Evolutionary conservation across 2,888 invertebrate species (phyloP).

Genomic region (Onchidella celtica): DNA sequence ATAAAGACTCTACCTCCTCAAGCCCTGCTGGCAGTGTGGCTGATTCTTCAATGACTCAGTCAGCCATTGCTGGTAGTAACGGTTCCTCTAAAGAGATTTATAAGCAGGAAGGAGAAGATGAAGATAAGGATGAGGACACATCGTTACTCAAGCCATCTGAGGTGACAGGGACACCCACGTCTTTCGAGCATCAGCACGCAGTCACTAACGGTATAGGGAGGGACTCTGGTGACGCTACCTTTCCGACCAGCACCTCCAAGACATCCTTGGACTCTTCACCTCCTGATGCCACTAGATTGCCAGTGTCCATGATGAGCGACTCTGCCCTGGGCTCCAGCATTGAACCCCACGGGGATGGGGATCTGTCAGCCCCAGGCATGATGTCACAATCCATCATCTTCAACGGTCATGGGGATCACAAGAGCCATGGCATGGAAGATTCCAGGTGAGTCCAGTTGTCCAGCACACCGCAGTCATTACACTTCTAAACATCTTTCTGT

Average conservation of each 20-base stretch:
- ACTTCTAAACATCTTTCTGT: no score
- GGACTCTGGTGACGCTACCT: constrained; percentile 19
- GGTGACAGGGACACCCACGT: constrained; percentile 11
- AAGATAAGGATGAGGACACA: constrained; percentile 56
- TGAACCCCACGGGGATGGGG: constrained; percentile 41
- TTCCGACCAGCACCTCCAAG: constrained; percentile 19
- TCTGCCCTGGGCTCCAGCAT: constrained; percentile 51
- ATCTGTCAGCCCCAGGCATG: constrained; percentile 26
- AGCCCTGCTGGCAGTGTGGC: constrained; percentile 39
- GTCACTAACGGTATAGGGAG: constrained; percentile 43
- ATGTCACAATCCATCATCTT: constrained; percentile 43
- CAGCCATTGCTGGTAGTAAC: constrained; percentile 9
- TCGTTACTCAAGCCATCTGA: constrained; percentile 10
- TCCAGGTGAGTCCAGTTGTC: constrained; percentile 50
- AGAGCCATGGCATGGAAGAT: constrained; percentile 42
- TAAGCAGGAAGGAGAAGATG: constrained; percentile 49
- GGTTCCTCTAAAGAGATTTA: constrained; percentile 44
- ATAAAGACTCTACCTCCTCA: constrained; percentile 5
- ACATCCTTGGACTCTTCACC: constrained; percentile 32
- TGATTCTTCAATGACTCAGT: constrained; percentile 32
- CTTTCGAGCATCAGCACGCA: constrained; percentile 11
- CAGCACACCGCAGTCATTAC: background rate
- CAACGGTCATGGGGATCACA: constrained; percentile 51
- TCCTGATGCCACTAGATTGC: constrained; percentile 12
- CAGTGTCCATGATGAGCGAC: constrained; percentile 32